Evolutionary conservation across 2,797 vertebrate genomes (phyloP).

Genomic region (Decapterus maruadsi): DNA sequence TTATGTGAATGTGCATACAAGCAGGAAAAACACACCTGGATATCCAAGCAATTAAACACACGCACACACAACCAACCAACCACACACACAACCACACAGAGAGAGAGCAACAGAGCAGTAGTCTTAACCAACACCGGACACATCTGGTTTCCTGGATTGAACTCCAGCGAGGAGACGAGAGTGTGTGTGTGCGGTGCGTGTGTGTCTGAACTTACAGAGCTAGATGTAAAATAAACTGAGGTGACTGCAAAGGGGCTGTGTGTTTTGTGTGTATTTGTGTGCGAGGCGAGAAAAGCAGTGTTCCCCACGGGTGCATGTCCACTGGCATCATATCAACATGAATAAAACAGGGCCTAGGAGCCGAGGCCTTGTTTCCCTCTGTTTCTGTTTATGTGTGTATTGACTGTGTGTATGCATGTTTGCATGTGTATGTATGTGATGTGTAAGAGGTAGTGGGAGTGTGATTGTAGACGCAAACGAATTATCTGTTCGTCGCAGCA

Average conservation of each 20-base stretch:
- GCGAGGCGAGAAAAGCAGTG: conserved; percentile 79
- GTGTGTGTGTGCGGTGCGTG: conserved; percentile 3
- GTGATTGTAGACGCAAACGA: conserved; percentile 31
- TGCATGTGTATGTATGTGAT: conserved; percentile 15
- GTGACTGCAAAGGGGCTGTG: conserved; percentile 57
- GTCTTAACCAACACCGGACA: conserved; percentile 18
- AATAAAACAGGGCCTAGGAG: conserved; percentile 77
- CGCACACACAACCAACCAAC: not conserved
- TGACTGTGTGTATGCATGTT: no score
- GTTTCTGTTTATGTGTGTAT: conserved; percentile 43
- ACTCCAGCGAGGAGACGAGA: conserved; percentile 34
- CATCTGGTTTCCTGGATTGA: conserved; percentile 62
- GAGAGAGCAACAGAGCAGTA: not conserved
- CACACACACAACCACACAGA: not conserved
- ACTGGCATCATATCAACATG: conserved; percentile 83
- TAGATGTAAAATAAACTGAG: conserved; percentile 65
- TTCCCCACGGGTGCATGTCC: conserved; percentile 80
- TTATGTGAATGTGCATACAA: not conserved
- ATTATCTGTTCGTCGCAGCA: conserved; percentile 41
- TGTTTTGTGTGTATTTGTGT: conserved; percentile 66
- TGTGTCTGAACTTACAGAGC: conserved; percentile 10
- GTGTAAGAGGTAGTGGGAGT: conserved; percentile 16
- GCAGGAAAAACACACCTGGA: not conserved
- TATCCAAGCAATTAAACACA: not conserved
- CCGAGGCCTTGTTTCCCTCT: conserved; percentile 52